Conservation (phyloP, 2,113 vertebrate species). For the Toxotes jaculatrix region DNA sequence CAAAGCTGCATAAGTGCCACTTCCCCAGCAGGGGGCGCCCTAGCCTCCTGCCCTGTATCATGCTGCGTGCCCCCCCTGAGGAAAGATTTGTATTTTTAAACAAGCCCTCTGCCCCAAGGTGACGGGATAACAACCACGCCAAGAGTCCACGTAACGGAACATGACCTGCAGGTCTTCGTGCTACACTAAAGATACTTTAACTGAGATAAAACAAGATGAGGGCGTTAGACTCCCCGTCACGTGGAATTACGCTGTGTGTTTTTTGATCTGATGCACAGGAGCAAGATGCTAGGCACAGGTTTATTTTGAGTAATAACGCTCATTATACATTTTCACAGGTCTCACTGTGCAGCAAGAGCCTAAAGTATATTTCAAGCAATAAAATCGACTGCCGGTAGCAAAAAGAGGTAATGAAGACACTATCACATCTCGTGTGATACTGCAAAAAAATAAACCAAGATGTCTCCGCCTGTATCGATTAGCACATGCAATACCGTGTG, state of each 20-base stretch:
- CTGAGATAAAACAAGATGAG: conserved; percentile 76
- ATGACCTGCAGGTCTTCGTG: conserved; percentile 65
- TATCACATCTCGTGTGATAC: conserved; percentile 46
- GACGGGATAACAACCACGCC: conserved; percentile 79
- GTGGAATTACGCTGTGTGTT: conserved; percentile 71
- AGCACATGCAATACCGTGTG: conserved; percentile 35
- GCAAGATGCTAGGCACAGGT: conserved; percentile 57
- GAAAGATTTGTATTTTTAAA: conserved; percentile 81
- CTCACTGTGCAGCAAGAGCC: conserved; percentile 45
- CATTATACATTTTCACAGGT: conserved; percentile 62
- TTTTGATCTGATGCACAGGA: conserved; percentile 67
- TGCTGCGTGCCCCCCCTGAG: conserved; percentile 66
- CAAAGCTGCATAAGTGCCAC: conserved; percentile 75
- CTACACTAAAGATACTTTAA: conserved; percentile 77
- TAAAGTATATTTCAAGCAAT: conserved; percentile 57
- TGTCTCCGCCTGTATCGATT: conserved; percentile 58
- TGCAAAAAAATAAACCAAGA: conserved; percentile 55
- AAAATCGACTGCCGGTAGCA: conserved; percentile 49
- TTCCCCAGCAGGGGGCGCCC: conserved; percentile 88
- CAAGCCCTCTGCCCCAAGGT: conserved; percentile 75
- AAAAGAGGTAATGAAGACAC: conserved; percentile 66
- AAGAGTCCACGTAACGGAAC: conserved; percentile 72
- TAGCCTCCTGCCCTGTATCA: conserved; percentile 73
- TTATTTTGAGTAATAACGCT: conserved; percentile 65
- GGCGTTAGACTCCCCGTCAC: conserved; percentile 69